Base-by-base conservation (phyloP, 2,888 invertebrate species). In the Philereme vetulata region DNA sequence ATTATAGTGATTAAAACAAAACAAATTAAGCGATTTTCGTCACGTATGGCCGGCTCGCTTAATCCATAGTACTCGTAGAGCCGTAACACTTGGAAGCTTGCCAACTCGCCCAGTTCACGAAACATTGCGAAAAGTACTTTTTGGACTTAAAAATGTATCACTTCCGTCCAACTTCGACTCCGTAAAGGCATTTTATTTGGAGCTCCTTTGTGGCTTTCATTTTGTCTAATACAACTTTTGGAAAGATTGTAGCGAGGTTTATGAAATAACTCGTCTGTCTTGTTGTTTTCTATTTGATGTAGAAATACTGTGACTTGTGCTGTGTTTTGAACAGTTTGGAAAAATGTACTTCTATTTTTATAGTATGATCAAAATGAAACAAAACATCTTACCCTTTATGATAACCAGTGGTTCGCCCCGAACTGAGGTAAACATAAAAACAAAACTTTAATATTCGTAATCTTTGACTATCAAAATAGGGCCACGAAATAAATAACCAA, bases 81-180 rank as follows among this genome's bases (percentile, higher is more conserved):
- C 61, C 60, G 78, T 76, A 74, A 78, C 72, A 77, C 74, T 84
- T 85, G 84, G 85, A 71, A 1, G 40, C 5, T 43, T 35, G 80
- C 84, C 85, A 85, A 45, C 44, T 61, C 48, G 4, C 43, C 54
- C 74, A 69, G 68, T 64, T 51, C 60, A 68, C 63, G 72, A 72
- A 76, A 74, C 71, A 72, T 66, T 71, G 72, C 70, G 66, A 76
- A 71, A 59, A 60, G 58, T 60, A 58, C 58, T 53, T 60, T 65
- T 57, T 51, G 54, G 54, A 44, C 42, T 49, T 60, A 35, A 43
- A 51, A 56, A 45, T 53, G 56, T 65, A 61, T 57, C 51, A 50
- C 53, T 60, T 52, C 58, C 55, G 51, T 38, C 54, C 34, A 44
- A 60, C 50, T 53, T 52, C 50, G 45, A 51, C 54, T 55, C 51